Conservation (phyloP, 2,888 invertebrate species). For the Dinocampus coccinellae region DNA sequence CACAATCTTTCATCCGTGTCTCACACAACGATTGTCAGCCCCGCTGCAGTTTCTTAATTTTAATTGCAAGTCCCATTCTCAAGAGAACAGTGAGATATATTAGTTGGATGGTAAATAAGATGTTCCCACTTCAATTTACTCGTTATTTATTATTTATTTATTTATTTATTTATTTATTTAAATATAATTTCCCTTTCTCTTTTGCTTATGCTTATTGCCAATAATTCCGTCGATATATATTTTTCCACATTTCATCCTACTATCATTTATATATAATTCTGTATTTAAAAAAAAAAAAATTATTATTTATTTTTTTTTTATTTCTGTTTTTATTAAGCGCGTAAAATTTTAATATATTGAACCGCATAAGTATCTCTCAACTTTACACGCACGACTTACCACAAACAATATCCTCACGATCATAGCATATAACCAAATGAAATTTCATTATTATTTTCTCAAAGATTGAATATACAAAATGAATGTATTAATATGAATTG, state of each 20-base stretch:
- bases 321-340: not conserved
- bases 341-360: slow-evolving; percentile 28
- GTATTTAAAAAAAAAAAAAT: too few relatives aligned
- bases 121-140: not conserved
- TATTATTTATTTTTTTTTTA: not conserved
- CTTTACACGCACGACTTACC: slow-evolving; percentile 38
- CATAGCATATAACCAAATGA: slow-evolving; percentile 10
- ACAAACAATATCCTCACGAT: slow-evolving; percentile 38
- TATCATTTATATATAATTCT: too few relatives aligned
- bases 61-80: slow-evolving; percentile 38
- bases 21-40: slow-evolving; percentile 10
- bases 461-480: slow-evolving; percentile 18
- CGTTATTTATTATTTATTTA: not conserved
- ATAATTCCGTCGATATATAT: not conserved
- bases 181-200: too few relatives aligned
- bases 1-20: slow-evolving; percentile 10
- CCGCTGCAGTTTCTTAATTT: slow-evolving; percentile 37
- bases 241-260: too few relatives aligned
- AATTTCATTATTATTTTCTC: slow-evolving; percentile 27
- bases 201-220: not conserved
- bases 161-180: not conserved
- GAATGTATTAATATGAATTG: slow-evolving; percentile 10
- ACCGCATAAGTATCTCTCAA: slow-evolving; percentile 16
- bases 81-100: not conserved
- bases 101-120: not conserved